Base-by-base conservation (phyloP, 2,113 vertebrate genomes). In the Phodopus roborovskii region DNA sequence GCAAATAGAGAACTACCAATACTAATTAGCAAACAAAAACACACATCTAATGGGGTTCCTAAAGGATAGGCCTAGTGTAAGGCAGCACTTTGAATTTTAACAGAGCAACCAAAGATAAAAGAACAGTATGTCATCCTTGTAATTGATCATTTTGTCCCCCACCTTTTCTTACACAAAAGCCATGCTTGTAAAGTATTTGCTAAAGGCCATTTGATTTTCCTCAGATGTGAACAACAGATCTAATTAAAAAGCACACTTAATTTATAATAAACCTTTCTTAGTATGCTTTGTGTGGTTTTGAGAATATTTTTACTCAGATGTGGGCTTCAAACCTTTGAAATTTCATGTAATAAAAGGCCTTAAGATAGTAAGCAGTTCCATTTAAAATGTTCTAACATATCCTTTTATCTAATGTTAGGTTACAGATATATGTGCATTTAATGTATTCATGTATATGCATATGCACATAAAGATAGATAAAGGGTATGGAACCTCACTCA, bases 161-260 rank as follows among this genome's bases (percentile, higher is more conserved):
- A 92, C 53, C 28, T 75, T 94, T 89, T 16, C 88, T 94, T 92
- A 94, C 77, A 92, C 75, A 93, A 91, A 96, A 96, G 75, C 28
- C 48, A 84, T 36, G 30, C 90, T 96, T 91, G 16, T 91, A 92
- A 97, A 96, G 50, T 92, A 45, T 92, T 95, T 97, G 97, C 94
- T 97, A 94, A 98, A 95, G 94, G 85, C 92, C 90, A 95, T 96
- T 96, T 91, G 81, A 97, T 97, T 98, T 97, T 89, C 33, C 85
- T 96, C 91, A 97, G 85, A 96, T 96, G 82, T 97, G 70, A 96
- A 95, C 88, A 96, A 45, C 19, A 96, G 62, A 83, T 88, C 64
- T 96, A 96, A 97, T 96, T 97, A 96, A 95, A 96, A 56, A 81
- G 42, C 33, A 86, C 45, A 42, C 83, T 95, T 97, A 94, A 93